These are phyloP conservation scores for Pipistrellus nathusii DNA, from an alignment of 2,797 vertebrate species.

Conservation along the genomic window DNA sequence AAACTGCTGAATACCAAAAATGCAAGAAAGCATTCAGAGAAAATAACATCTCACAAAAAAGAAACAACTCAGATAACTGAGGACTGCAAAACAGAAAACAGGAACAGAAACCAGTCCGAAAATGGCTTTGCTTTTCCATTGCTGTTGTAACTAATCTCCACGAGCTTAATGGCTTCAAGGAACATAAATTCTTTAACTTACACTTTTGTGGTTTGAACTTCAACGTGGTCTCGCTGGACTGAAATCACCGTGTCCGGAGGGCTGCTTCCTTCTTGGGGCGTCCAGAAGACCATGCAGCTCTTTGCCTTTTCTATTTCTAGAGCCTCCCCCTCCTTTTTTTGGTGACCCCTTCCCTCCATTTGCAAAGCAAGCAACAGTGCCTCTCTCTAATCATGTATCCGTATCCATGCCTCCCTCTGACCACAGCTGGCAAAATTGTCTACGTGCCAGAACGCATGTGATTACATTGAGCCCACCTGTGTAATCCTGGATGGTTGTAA, in stretches of 20 bases:
- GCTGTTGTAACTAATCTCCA: neutral
- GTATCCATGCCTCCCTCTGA: neutral
- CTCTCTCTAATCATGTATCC: neutral
- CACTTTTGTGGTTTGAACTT: neutral
- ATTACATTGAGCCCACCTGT: neutral
- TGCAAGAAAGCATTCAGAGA: neutral
- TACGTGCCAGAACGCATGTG: neutral
- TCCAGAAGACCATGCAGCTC: neutral
- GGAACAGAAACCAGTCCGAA: neutral
- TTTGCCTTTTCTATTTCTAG: neutral
- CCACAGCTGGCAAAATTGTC: neutral
- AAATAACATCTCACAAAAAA: neutral
- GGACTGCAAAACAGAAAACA: neutral
- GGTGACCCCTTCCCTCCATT: neutral
- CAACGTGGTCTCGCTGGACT: neutral
- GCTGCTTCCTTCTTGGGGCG: neutral
- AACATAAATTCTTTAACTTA: neutral
- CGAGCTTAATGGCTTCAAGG: neutral
- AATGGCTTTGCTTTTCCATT: neutral
- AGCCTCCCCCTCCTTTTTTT: neutral
- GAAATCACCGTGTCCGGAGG: neutral
- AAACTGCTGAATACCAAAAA: neutral
- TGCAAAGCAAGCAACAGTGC: neutral
- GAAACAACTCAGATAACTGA: neutral
- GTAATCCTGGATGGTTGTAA: neutral